Base-by-base conservation (phyloP, 64 coral and sea anemone species). In the Cladopsammia gracilis region DNA sequence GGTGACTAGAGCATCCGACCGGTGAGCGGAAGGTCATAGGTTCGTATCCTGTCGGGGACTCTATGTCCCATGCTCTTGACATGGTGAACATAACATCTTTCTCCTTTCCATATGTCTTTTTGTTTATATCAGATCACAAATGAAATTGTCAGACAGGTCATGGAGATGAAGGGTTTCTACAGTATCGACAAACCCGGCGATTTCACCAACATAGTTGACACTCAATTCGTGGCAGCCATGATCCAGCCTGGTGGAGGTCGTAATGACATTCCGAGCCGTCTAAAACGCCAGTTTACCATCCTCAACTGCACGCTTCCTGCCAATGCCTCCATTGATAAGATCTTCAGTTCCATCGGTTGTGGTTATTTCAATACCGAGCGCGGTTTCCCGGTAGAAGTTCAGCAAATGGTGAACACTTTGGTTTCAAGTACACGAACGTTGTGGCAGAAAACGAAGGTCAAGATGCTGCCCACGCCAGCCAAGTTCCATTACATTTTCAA, bases 401-500 rank as follows among this genome's bases (percentile, higher is more conserved):
- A 88, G 61, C 76, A 92, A 11, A 65, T 94, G 68, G 77, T 98
- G 10, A 25, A 20, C 13, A 73, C 88, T 16, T 88, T 98, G 47
- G 97, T 98, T 48, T 89, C 67, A 6, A 73, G 73, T 62, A 98
- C 97, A 5, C 89, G 97, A 16, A 94, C 52, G 59, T 83, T 98
- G 7, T 98, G 97, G 97, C 97, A 98, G 76, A 96, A 90, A 76
- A 95, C 90, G 7, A 98, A 99, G 76, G 70, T 96, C 49, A 99
- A 99, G 61, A 99, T 99, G 98, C 76, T 99, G 61, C 98, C 98
- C n/a, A 99, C 98, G 12, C 98, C 98, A 44, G 98, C 98, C 13
- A 99, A 99, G 82, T 99, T 99, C 75, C 98, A 99, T 69, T 99
- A 99, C 78, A 99, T 99, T 64, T 99, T 99, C 82, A 99, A 99